Conservation (phyloP, 2,113 vertebrate species). For the Labrus mixtus region DNA sequence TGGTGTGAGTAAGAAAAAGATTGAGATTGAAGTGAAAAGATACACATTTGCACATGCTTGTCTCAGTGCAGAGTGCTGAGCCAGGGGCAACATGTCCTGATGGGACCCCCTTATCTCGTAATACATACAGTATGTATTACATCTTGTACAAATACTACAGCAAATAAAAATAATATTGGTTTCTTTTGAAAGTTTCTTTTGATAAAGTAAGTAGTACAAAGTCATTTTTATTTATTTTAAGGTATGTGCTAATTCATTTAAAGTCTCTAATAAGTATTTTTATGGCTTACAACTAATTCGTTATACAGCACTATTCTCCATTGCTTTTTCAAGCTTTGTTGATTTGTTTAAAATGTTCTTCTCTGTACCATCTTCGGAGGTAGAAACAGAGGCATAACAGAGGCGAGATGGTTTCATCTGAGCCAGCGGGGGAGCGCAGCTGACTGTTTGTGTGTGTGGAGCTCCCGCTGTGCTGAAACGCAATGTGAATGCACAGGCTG, state of each 20-base stretch:
- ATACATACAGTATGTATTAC: background rate
- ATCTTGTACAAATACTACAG: background rate
- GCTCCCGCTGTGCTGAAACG: too few relatives aligned
- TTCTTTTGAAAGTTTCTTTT: background rate
- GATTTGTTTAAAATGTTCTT: background rate
- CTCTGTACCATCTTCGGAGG: too few relatives aligned
- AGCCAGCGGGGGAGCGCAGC: too few relatives aligned
- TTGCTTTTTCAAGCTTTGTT: background rate
- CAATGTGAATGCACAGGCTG: too few relatives aligned
- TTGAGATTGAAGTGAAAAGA: constrained; percentile 42
- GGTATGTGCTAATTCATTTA: background rate
- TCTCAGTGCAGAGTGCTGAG: constrained; percentile 37
- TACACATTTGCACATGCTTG: constrained; percentile 36
- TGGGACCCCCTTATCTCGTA: constrained; percentile 22
- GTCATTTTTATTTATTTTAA: background rate
- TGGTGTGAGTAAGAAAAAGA: constrained; percentile 10
- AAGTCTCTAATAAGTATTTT: constrained; percentile 4
- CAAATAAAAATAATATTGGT: constrained; percentile 1
- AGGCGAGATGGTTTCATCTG: too few relatives aligned
- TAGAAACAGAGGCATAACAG: too few relatives aligned
- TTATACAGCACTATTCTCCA: background rate
- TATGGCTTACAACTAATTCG: too few relatives aligned
- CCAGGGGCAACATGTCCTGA: constrained; percentile 36
- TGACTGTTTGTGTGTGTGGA: too few relatives aligned
- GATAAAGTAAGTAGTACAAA: background rate